Conservation (phyloP, 2,113 vertebrate genomes). For the Dicrurus megarhynchus region DNA sequence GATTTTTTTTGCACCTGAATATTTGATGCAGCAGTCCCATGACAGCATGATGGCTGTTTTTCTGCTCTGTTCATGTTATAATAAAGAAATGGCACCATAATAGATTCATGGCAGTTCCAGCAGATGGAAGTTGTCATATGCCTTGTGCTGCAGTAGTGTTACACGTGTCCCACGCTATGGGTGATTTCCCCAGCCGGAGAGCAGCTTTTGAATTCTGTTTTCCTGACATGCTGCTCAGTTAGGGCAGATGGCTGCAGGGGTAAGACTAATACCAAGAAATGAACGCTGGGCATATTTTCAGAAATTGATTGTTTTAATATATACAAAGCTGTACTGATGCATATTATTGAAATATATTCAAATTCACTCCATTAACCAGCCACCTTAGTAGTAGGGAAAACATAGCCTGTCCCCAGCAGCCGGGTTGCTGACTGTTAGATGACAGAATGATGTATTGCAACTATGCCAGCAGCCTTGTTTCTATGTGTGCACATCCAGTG, state of each 20-base stretch:
- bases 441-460: slow-evolving; percentile 65
- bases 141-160: neutral
- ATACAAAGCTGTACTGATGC: slow-evolving; percentile 75
- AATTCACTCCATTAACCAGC: slow-evolving; percentile 77
- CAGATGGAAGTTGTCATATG: neutral
- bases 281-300: neutral
- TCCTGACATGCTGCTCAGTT: neutral
- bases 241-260: neutral
- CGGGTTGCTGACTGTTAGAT: slow-evolving; percentile 60
- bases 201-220: neutral
- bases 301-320: slow-evolving; percentile 70
- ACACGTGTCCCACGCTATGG: neutral
- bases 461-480: slow-evolving; percentile 73
- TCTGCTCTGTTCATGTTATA: neutral
- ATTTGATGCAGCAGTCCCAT: neutral
- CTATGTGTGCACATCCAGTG: slow-evolving; percentile 70
- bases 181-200: neutral
- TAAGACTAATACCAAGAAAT: neutral
- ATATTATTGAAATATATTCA: slow-evolving; percentile 50
- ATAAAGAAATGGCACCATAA: neutral
- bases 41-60: neutral
- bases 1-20: neutral
- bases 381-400: slow-evolving; percentile 74
- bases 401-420: slow-evolving; percentile 66
- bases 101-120: neutral